These are phyloP conservation scores for Drosophila infuscata DNA, from an alignment of 2,888 invertebrate species.

Conservation along the genomic window DNA sequence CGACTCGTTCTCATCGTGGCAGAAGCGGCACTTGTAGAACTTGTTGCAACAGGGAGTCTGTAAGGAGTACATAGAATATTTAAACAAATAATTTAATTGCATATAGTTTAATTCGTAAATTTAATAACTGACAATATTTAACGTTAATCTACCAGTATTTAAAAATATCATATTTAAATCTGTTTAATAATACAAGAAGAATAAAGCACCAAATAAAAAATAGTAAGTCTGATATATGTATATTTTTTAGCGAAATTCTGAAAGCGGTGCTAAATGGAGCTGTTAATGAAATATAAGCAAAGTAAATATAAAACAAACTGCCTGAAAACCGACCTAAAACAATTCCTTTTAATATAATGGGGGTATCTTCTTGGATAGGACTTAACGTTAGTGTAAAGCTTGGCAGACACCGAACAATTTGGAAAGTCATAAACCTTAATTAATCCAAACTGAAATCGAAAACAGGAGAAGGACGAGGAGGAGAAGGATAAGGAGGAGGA, in stretches of 20 bases:
- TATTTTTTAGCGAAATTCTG: constrained; percentile 25
- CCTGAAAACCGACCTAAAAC: constrained; percentile 4
- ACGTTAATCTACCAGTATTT: not conserved
- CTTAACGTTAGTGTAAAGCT: constrained; percentile 58
- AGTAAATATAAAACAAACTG: not conserved
- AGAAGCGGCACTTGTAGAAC: constrained; percentile 94
- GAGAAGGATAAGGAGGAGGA: not conserved
- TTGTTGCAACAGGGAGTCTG: constrained; percentile 96
- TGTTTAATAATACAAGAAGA: not conserved
- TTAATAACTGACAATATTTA: not conserved
- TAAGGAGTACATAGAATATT: constrained; percentile 70
- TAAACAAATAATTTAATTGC: not conserved
- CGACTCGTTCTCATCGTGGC: constrained; percentile 94
- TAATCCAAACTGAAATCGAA: constrained; percentile 45
- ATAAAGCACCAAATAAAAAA: constrained; percentile 5
- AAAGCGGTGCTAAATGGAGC: constrained; percentile 21
- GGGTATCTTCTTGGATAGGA: not conserved
- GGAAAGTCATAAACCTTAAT: constrained; percentile 52
- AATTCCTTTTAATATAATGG: constrained; percentile 28
- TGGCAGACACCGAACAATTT: constrained; percentile 46
- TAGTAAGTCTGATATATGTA: not conserved
- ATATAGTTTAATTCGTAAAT: not conserved
- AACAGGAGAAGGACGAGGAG: not conserved
- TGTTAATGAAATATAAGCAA: constrained; percentile 35
- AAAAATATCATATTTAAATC: not conserved